A percentile compares a stretch with the other conserved stretches of the same genome.
These are phyloP conservation scores for Cirrhinus molitorella DNA, from an alignment of 2,797 vertebrate genomes.

Conservation along the genomic window DNA sequence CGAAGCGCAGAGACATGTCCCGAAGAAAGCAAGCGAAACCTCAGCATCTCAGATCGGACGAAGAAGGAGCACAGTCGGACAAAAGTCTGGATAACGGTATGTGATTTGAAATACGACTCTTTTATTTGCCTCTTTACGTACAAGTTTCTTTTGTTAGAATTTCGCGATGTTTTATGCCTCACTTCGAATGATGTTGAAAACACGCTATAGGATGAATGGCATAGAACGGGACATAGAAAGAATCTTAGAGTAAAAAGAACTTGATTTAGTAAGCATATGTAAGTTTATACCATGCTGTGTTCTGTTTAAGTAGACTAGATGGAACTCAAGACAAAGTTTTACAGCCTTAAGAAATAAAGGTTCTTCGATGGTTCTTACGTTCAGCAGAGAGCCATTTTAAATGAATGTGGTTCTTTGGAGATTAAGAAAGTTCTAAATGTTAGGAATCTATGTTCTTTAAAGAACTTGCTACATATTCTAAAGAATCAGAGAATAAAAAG, in stretches of 20 bases:
- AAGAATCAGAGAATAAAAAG: conserved; percentile 4
- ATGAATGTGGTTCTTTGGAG: background rate
- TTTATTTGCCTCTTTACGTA: background rate
- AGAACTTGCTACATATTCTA: background rate
- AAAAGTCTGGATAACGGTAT: conserved; percentile 83
- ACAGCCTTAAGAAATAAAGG: background rate
- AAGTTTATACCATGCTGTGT: background rate
- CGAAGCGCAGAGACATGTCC: conserved; percentile 87
- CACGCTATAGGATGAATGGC: background rate
- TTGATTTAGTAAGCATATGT: conserved; percentile 18
- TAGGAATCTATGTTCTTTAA: background rate
- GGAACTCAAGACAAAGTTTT: conserved; percentile 33
- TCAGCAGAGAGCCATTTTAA: conserved; percentile 16
- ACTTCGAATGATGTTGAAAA: background rate
- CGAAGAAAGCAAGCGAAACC: conserved; percentile 91
- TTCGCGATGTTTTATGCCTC: background rate
- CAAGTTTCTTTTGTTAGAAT: conserved; percentile 8
- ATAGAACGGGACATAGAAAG: background rate
- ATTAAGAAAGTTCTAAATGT: background rate
- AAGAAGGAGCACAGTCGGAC: conserved; percentile 79
- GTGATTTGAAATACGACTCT: conserved; percentile 56
- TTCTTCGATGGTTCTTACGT: background rate
- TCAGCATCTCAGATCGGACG: conserved; percentile 87
- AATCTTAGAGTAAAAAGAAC: background rate
- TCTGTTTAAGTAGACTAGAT: background rate